Base-by-base conservation (phyloP, 2,113 vertebrate species). In the Gymnogyps californianus region DNA sequence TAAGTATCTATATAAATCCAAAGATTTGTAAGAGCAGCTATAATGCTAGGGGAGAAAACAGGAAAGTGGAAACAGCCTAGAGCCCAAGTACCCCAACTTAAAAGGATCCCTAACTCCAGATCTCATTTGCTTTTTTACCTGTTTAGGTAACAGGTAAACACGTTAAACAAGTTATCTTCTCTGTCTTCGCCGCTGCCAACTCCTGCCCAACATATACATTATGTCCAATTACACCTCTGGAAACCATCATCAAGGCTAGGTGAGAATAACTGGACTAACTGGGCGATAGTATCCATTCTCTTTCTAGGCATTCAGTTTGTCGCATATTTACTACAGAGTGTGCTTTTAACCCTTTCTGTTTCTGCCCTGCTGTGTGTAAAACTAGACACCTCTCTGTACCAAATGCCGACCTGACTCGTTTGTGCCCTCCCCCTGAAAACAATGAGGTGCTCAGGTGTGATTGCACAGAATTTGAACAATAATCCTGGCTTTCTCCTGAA, bases 401-500 rank as follows among this genome's bases (percentile, higher is more conserved):
- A 52, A 74, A 83, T 5, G 34, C 75, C 4, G 12, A 58, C 22
- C 55, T 0, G 0, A 42, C 6, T 90, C 24, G 6, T 65, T 57
- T 72, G 64, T 81, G 46, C 9, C 16, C 24, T 58, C 69, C 54
- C 6, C 18, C 16, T 31, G 36, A 91, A 96, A 95, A 58, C 81
- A 94, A 70, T 94, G 89, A 91, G 87, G 75, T 89, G 66, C 87
- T 88, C 58, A 58, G 47, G 71, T 93, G 89, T 93, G 95, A 96
- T 88, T 91, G 90, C 32, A 86, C 55, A 66, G 67, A 86, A 89
- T 96, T 75, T 66, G 79, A 96, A 80, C 90, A 96, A 89, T 96
- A 97, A 96, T 95, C 94, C 84, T 44, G 34, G 32, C 58, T 85
- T 96, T 96, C 89, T 89, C 38, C 81, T 91, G 82, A 93, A 96